Evolutionary conservation across 2,113 vertebrate species (phyloP).

Genomic region (Rattus rattus): DNA sequence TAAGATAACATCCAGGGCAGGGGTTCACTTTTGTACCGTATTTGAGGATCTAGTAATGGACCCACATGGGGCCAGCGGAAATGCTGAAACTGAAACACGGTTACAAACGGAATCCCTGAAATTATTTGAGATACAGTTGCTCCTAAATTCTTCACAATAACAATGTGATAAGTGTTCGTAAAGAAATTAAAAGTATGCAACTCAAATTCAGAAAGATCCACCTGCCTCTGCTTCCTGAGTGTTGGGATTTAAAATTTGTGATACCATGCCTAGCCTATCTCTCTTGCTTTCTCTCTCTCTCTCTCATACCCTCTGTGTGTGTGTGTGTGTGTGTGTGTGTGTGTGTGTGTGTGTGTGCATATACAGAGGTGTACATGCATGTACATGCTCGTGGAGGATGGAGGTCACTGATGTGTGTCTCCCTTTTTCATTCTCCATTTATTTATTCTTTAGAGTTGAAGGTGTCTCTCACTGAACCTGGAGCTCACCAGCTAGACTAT

Average conservation of each 20-base stretch:
- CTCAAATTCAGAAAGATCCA: background rate
- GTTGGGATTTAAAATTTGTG: background rate
- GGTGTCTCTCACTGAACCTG: background rate
- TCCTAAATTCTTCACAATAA: background rate
- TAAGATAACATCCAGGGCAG: background rate
- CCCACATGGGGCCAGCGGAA: background rate
- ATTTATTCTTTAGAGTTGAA: background rate
- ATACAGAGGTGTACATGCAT: accelerated
- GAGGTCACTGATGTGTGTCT: background rate
- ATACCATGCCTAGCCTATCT: background rate
- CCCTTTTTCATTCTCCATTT: background rate
- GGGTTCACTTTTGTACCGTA: background rate
- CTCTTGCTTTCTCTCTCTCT: background rate
- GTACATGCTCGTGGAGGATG: no score
- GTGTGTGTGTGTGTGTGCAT: background rate
- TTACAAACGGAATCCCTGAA: background rate
- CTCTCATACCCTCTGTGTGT: background rate
- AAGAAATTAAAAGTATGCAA: background rate
- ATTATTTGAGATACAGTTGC: background rate
- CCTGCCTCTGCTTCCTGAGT: background rate
- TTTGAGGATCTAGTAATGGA: background rate
- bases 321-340: background rate
- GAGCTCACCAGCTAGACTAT: background rate
- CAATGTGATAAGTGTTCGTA: background rate
- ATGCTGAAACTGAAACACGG: background rate